A percentile compares a stretch with the other conserved stretches of the same genome.
phyloP scores from a whole-genome alignment of 2,797 vertebrate genomes.

The Darevskia mixta region DNA sequence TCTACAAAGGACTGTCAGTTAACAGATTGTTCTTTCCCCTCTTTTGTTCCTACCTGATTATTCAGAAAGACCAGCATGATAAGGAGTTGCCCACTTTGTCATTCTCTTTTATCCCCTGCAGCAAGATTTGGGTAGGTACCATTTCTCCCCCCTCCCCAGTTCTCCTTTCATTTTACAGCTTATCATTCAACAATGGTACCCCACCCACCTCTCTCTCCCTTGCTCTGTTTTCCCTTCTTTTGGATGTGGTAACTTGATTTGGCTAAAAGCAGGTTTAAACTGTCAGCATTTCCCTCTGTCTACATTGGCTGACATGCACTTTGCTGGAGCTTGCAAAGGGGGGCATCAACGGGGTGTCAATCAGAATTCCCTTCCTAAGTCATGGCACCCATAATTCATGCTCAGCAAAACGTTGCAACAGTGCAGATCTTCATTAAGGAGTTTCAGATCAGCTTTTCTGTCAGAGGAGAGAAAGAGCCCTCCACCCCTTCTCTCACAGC shows the following conservation, averaged over 20 bases:
- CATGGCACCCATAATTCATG: not conserved
- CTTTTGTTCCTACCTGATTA: slow-evolving; percentile 29
- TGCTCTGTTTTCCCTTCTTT: not conserved
- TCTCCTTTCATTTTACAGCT: not conserved
- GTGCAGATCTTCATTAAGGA: not conserved
- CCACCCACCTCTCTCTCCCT: not conserved
- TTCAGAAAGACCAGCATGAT: not conserved
- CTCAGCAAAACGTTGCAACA: not conserved
- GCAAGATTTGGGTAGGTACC: fast-evolving
- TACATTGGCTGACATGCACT: not conserved
- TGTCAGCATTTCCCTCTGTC: not conserved
- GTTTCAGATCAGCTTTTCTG: not conserved
- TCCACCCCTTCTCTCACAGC: not conserved
- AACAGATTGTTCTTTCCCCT: not conserved
- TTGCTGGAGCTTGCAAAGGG: not conserved
- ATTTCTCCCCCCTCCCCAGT: slow-evolving; percentile 9
- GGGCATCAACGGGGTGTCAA: not conserved
- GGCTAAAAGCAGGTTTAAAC: fast-evolving
- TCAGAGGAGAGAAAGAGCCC: no score
- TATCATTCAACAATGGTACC: not conserved
- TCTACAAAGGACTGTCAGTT: slow-evolving; percentile 15
- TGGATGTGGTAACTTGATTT: not conserved
- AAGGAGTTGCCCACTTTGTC: not conserved
- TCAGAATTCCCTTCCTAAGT: not conserved
- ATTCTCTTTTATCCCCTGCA: not conserved